These are phyloP conservation scores for Eulemur albifrons DNA, from an alignment of 2,797 vertebrate species.

Conservation along the genomic window DNA sequence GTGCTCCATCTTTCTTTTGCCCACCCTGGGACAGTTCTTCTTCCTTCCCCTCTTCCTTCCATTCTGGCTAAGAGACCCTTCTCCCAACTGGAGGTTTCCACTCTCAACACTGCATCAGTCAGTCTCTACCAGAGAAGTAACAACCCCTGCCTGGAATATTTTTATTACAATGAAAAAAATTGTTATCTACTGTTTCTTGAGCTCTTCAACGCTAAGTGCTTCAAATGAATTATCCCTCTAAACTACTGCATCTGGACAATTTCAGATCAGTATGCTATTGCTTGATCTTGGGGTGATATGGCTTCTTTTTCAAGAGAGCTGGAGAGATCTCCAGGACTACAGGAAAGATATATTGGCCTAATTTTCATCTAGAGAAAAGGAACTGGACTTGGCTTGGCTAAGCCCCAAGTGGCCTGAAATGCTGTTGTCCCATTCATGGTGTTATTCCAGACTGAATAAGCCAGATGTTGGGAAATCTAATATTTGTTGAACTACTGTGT, in stretches of 20 bases:
- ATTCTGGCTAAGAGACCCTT: not conserved
- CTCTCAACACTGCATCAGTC: too few species aligned
- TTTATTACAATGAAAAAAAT: not conserved
- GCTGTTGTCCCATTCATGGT: not conserved
- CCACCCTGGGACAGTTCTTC: not conserved
- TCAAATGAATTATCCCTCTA: not conserved
- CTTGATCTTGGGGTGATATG: not conserved
- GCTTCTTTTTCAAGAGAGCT: not conserved
- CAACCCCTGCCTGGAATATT: not conserved
- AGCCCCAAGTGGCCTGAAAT: not conserved
- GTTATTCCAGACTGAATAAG: not conserved
- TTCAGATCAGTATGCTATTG: not conserved
- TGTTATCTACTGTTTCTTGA: not conserved
- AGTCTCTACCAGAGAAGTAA: not conserved
- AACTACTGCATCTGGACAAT: not conserved
- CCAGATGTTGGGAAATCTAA: not conserved
- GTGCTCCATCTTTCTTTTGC: not conserved
- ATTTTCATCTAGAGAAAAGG: not conserved
- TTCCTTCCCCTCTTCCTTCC: too few species aligned
- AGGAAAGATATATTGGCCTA: not conserved
- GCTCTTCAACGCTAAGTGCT: not conserved
- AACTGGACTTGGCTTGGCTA: not conserved
- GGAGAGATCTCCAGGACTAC: not conserved
- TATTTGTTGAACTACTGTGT: not conserved
- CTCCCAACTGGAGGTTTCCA: not conserved